Evolutionary conservation across 2,113 vertebrate species (phyloP).

Genomic region (Phalacrocorax aristotelis): DNA sequence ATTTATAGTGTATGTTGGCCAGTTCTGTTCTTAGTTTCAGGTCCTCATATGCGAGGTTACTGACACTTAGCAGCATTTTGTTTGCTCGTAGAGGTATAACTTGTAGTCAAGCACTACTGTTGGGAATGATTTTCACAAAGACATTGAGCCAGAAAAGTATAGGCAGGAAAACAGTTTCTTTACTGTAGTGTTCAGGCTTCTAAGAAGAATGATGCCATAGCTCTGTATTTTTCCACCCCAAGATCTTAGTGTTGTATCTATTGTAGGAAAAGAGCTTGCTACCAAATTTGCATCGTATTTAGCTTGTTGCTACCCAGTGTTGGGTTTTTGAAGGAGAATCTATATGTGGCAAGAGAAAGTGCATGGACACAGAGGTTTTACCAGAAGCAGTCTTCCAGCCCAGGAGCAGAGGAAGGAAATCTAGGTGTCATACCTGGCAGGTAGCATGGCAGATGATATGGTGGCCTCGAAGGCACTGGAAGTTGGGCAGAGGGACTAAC

Average conservation of each 20-base stretch:
- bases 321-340: neutral
- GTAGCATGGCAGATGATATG: fast-evolving
- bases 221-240: neutral
- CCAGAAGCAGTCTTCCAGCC: neutral
- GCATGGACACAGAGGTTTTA: neutral
- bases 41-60: neutral
- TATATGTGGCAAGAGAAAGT: neutral
- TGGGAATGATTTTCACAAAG: neutral
- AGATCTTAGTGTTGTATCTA: neutral
- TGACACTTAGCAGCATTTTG: neutral
- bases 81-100: neutral
- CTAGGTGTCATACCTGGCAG: neutral
- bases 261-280: neutral
- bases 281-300: neutral
- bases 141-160: neutral
- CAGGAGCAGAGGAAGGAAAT: neutral
- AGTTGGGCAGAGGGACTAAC: neutral
- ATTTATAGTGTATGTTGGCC: neutral
- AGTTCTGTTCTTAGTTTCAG: neutral
- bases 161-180: neutral
- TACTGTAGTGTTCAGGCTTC: neutral
- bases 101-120: neutral
- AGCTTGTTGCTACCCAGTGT: neutral
- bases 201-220: neutral
- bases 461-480: neutral